Evolutionary conservation across 2,113 vertebrate species (phyloP), one percentile per base, ranked within the genome.

Genomic region (Micromys minutus): DNA sequence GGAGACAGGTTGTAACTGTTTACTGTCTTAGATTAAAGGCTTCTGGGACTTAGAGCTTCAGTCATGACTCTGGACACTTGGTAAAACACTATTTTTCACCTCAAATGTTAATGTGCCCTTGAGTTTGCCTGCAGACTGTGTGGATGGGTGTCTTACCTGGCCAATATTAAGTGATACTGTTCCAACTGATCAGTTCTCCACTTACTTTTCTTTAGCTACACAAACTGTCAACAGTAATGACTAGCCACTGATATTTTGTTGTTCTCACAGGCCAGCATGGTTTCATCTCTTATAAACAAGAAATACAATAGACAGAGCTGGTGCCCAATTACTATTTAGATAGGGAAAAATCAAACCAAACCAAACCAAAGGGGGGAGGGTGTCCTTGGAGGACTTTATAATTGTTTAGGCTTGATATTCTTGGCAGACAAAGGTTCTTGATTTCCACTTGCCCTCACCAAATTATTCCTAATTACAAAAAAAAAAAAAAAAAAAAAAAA

Each of bases 381-480:
- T 12, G 3, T 22, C 34, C 0, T 86, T 86, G 81, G 55, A 95
- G 86, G 39, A 69, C 0, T 76, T 17, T 31, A n/a, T 94, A 77
- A 34, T 95, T 61, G 63, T n/a, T 92, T 11, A 22, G 36, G 0
- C 0, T 5, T 63, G 83, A 94, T 96, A 94, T 39, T 96, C 91
- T 95, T 97, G 96, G 87, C 45, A 96, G 88, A 95, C 90, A 5
- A 1, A 36, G 61, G 72, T 79, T 87, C 80, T 76, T 89, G 42
- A 76, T 95, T 96, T 96, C 71, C 77, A 79, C 59, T 88, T 89
- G 76, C 69, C 22, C 65, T 97, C 17, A 45, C 69, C 29, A 81
- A 71, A n/a, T 87, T 36, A 21, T 5, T 50, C 63, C 77, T 96
- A 92, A 61, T 94, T 91, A 86, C 89, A 88, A 95, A 95, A 34